Evolutionary conservation across 2,113 vertebrate species (phyloP), one percentile per base, ranked within the genome.

Genomic region (Camarhynchus parvulus): DNA sequence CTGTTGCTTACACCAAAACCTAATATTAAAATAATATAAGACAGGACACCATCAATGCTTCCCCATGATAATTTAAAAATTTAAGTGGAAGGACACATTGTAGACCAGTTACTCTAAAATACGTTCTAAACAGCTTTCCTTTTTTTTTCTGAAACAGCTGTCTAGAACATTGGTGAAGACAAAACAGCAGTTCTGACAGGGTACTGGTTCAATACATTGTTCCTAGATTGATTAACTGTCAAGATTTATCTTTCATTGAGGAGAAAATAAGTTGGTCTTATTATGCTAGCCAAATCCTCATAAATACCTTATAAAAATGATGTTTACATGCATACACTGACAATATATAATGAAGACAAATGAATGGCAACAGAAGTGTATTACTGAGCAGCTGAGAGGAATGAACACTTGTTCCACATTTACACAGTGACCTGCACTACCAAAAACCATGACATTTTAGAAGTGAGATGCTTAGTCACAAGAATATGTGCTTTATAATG

Each of bases 171-270:
- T 19, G 74, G 59, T 53, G 25, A 95, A 90, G 33, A 86, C 63
- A 73, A 76, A 83, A 93, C 25, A 77, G 19, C 59, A 66, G 52
- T 78, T 93, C 73, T 90, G 39, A 90, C 76, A 83, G 50, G n/a
- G 58, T 72, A 72, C 53, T 76, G 41, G 59, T 83, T 94, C 79
- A 82, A 67, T 75, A 78, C 30, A 74, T 81, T 75, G 89, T 75
- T 91, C 53, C 49, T 76, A 49, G 21, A 94, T 93, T 79, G 90
- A 95, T 89, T 86, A 94, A 37, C 62, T 85, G 79, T 73, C 89
- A 89, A 77, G 39, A 77, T 62, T 83, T 87, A 85, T 41, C 59
- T 83, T 94, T 73, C 62, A 83, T 86, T 87, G 76, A 90, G 67
- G 21, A 75, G 69, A 94, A 90, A 82, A 27, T 24, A 90, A 90